Conservation (phyloP, 2,888 invertebrate genomes). For the Portevinia maculata region DNA sequence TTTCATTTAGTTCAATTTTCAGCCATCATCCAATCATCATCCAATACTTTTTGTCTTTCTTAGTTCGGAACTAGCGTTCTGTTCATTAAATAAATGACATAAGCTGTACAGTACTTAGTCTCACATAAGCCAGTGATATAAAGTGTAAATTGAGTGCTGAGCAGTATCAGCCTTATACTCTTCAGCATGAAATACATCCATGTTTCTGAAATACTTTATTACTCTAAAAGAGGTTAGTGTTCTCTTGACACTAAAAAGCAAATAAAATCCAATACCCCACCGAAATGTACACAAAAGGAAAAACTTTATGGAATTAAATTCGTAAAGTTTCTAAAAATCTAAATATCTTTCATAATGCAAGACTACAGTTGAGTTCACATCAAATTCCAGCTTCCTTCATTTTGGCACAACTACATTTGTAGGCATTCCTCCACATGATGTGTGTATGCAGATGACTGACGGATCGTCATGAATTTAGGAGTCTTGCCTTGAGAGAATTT, state of each 20-base stretch:
- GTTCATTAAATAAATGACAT: conserved; percentile 4
- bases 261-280: conserved; percentile 56
- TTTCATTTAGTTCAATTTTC: no score
- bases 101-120: neutral
- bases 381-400: conserved; percentile 8
- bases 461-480: conserved; percentile 45
- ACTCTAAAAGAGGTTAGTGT: conserved; percentile 21
- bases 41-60: no score
- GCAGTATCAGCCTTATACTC: neutral
- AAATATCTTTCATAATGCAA: conserved; percentile 62
- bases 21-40: no score
- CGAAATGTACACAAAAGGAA: conserved; percentile 2
- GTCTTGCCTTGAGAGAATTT: conserved; percentile 60
- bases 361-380: conserved; percentile 53
- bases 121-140: neutral
- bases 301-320: conserved; percentile 44
- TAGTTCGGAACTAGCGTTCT: neutral
- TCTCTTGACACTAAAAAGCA: conserved; percentile 34
- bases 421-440: conserved; percentile 13
- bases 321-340: conserved; percentile 56
- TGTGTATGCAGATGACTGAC: conserved; percentile 31
- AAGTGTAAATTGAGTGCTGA: neutral
- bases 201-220: conserved; percentile 22
- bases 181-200: conserved; percentile 1
- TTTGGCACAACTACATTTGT: conserved; percentile 24